Conservation (phyloP, 2,113 vertebrate genomes). For the Cheirogaleus medius region DNA sequence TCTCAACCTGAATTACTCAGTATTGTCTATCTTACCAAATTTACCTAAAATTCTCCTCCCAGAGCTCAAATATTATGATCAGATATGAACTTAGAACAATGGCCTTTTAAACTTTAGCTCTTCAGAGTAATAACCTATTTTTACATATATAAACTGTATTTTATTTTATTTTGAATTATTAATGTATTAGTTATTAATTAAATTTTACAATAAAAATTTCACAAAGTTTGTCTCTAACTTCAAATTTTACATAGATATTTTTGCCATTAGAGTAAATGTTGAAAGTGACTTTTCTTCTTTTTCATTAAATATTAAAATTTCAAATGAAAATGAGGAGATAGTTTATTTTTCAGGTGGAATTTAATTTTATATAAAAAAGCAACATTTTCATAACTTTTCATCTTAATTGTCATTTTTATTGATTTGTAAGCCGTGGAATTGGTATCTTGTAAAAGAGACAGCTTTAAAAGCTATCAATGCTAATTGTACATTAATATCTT, state of each 20-base stretch:
- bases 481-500: not conserved
- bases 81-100: not conserved
- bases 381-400: not conserved
- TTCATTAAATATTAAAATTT: conserved; percentile 23
- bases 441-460: not conserved
- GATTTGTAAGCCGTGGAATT: not conserved
- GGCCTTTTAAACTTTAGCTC: not conserved
- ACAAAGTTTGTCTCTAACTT: not conserved
- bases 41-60: not conserved
- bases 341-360: not conserved
- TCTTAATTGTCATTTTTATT: not conserved
- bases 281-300: not conserved
- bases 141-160: not conserved
- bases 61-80: not conserved
- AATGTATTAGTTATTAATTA: not conserved
- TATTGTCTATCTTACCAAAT: not conserved
- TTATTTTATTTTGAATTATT: not conserved
- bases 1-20: not conserved
- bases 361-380: not conserved
- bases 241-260: not conserved
- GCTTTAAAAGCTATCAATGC: not conserved
- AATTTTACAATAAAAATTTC: not conserved
- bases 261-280: not conserved
- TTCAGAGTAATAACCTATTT: not conserved
- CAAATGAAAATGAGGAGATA: not conserved